phyloP scores from a whole-genome alignment of 2,797 vertebrate genomes.

The Hirundo rustica region DNA sequence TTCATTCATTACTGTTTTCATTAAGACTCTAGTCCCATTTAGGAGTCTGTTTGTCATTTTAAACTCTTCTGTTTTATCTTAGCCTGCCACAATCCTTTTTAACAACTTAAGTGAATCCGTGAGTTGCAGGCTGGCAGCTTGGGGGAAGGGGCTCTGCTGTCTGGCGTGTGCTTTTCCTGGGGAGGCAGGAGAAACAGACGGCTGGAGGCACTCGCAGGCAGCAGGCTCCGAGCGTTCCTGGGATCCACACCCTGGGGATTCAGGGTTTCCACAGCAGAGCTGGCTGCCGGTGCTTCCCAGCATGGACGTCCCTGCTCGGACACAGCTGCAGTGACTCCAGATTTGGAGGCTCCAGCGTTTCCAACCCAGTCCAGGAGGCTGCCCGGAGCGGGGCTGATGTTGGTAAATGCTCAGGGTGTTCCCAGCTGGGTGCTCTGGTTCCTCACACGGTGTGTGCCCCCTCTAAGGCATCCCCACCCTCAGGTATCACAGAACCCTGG shows the following conservation, averaged over 20 bases:
- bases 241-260: neutral
- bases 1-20: constrained; percentile 77
- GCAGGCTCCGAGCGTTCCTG: constrained; percentile 2
- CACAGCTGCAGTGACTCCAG: neutral
- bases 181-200: constrained; percentile 41
- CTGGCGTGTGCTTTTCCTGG: constrained; percentile 1
- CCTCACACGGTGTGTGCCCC: neutral
- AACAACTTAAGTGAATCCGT: constrained; percentile 23
- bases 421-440: fast-evolving
- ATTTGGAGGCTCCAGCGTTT: neutral
- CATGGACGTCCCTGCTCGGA: neutral
- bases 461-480: neutral
- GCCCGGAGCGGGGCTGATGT: neutral
- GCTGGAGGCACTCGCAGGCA: constrained; percentile 1
- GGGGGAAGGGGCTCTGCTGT: constrained; percentile 42
- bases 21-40: constrained; percentile 76
- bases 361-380: neutral
- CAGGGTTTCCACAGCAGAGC: neutral
- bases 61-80: constrained; percentile 74
- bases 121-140: constrained; percentile 45
- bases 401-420: neutral
- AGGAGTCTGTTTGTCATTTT: constrained; percentile 78
- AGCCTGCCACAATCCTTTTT: constrained; percentile 66
- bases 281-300: neutral
- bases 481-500: neutral